Percentiles rank a stretch among this genome's conserved stretches.
These are phyloP conservation scores for Meloidogyne chitwoodi DNA, from an alignment of 1,140 invertebrate genomes.

Conservation along the genomic window DNA sequence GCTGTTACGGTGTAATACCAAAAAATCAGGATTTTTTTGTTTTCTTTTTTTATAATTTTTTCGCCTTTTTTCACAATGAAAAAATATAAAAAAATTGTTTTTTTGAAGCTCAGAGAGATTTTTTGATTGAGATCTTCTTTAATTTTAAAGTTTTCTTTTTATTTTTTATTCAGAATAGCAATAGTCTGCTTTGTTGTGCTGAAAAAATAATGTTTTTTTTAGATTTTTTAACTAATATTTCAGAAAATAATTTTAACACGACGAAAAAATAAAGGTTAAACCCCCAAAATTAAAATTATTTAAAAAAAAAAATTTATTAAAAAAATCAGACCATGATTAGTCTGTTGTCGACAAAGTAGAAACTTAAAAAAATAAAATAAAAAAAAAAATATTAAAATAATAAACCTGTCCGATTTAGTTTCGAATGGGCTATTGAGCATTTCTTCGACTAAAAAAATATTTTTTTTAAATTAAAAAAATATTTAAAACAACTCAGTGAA, in stretches of 20 bases:
- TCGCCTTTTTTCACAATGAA: neutral
- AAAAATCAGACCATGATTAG: conserved; percentile 75
- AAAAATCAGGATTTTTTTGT: conserved; percentile 21
- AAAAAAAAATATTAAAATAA: neutral
- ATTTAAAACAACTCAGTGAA: conserved; percentile 71
- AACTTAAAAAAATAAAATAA: conserved; percentile 60
- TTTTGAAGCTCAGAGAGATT: neutral
- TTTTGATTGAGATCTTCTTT: neutral
- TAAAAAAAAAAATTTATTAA: neutral
- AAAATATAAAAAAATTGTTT: neutral
- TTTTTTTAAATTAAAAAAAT: neutral
- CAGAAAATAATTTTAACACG: too few species aligned
- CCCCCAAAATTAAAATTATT: neutral
- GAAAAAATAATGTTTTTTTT: neutral
- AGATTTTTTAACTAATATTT: too few species aligned
- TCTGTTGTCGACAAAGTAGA: conserved; percentile 94
- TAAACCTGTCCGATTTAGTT: conserved; percentile 83
- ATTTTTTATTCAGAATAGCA: conserved; percentile 68
- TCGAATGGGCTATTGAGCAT: conserved; percentile 94
- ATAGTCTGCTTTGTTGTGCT: conserved; percentile 95
- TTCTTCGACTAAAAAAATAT: conserved; percentile 72
- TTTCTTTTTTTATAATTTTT: conserved; percentile 54
- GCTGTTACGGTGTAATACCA: conserved; percentile 18
- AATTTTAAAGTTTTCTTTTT: neutral
- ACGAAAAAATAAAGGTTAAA: too few species aligned